These are phyloP conservation scores for Psittacula echo DNA, from an alignment of 2,797 vertebrate genomes.

Conservation along the genomic window DNA sequence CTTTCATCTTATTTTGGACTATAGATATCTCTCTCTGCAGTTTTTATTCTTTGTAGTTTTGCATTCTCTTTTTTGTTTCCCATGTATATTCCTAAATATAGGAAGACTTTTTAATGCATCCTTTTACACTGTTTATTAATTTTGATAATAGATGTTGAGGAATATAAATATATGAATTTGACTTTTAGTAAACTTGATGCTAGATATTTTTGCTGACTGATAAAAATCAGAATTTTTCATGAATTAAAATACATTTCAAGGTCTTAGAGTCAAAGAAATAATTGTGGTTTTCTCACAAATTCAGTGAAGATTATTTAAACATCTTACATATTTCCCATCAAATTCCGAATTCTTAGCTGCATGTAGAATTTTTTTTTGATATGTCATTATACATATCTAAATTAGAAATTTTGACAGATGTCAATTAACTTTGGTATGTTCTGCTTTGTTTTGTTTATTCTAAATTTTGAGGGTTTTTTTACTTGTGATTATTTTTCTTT, in stretches of 20 bases:
- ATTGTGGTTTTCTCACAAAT: neutral
- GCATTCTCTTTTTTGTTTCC: neutral
- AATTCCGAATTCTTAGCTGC: neutral
- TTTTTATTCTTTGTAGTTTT: neutral
- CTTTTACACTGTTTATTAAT: neutral
- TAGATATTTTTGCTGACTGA: neutral
- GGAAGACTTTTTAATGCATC: neutral
- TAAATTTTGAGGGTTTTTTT: neutral
- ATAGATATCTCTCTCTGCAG: rapidly evolving
- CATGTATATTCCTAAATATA: neutral
- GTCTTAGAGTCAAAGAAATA: neutral
- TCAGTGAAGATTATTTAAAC: neutral
- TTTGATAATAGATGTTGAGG: neutral
- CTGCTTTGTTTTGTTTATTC: neutral
- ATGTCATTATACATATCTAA: neutral
- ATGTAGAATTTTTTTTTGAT: neutral
- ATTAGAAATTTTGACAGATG: neutral
- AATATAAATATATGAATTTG: neutral
- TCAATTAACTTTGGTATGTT: neutral
- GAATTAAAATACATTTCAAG: neutral
- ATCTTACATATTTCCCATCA: neutral
- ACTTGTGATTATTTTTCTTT: neutral
- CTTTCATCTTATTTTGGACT: neutral
- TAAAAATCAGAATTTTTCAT: neutral
- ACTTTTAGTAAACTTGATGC: neutral